Percentiles rank a stretch among this genome's conserved stretches.
These are phyloP conservation scores for Argyrosomus japonicus DNA, from an alignment of 2,113 vertebrate species.

Conservation along the genomic window DNA sequence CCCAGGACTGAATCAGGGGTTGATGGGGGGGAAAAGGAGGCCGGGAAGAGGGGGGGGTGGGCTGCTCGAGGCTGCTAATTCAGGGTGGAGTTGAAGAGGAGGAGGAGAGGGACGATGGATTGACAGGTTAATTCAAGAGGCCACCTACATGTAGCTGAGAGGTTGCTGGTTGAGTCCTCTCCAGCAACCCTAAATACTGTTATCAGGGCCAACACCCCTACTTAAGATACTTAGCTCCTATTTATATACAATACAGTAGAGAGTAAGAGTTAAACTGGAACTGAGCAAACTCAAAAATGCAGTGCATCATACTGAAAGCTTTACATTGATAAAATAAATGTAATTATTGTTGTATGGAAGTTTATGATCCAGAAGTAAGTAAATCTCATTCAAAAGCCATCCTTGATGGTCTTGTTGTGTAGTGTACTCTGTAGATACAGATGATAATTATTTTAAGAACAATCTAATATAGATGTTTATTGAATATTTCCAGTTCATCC, in stretches of 20 bases:
- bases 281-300: neutral
- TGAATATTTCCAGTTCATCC: neutral
- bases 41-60: neutral
- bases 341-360: neutral
- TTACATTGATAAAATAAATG: neutral
- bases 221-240: neutral
- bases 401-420: neutral
- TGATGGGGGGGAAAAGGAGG: conserved; percentile 11
- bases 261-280: neutral
- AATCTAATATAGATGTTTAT: neutral
- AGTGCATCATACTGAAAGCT: too few relatives aligned
- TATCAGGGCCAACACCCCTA: neutral
- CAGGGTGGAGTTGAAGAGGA: conserved; percentile 50
- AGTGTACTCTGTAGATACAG: neutral
- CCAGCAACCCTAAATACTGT: neutral
- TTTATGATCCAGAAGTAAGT: neutral
- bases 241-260: neutral
- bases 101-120: conserved; percentile 25
- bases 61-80: conserved; percentile 5
- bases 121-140: conserved; percentile 37
- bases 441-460: neutral
- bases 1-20: conserved; percentile 31
- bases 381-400: too few relatives aligned
- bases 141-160: conserved; percentile 15
- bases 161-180: conserved; percentile 15